phyloP scores from a whole-genome alignment of 2,797 vertebrate species.

The Rhabdomys pumilio region DNA sequence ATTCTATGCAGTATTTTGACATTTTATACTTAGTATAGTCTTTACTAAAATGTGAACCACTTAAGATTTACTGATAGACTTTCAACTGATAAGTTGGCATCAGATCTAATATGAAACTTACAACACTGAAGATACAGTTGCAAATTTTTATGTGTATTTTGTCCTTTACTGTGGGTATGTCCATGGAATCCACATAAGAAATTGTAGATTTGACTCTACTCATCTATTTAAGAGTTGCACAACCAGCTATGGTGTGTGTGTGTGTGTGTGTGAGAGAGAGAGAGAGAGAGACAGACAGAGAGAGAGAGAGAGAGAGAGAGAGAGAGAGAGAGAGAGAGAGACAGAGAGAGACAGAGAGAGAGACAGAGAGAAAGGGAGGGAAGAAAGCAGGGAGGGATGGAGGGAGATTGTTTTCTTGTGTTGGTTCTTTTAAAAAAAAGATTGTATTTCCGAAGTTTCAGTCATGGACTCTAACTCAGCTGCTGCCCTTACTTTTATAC shows the following conservation, averaged over 20 bases:
- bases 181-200: slow-evolving; percentile 19
- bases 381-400: not conserved
- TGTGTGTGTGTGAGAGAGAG: not conserved
- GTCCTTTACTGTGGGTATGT: slow-evolving; percentile 43
- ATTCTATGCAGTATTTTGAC: slow-evolving; percentile 28
- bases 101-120: slow-evolving; percentile 55
- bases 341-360: not conserved
- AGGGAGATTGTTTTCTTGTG: not conserved
- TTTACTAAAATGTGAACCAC: slow-evolving; percentile 48
- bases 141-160: slow-evolving; percentile 48
- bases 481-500: slow-evolving; percentile 67
- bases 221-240: slow-evolving; percentile 50
- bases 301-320: not conserved
- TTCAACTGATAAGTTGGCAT: not conserved
- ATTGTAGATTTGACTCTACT: slow-evolving; percentile 52
- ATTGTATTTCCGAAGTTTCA: slow-evolving; percentile 40
- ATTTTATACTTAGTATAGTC: slow-evolving; percentile 1
- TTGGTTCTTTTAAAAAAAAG: slow-evolving; percentile 33
- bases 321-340: not conserved
- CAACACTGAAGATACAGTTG: not conserved
- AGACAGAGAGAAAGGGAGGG: not conserved
- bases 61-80: not conserved
- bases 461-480: slow-evolving; percentile 47
- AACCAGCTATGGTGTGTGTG: not conserved
- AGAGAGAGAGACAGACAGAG: not conserved